Base-by-base conservation (phyloP, 2,113 vertebrate genomes). In the Gallinago media region DNA sequence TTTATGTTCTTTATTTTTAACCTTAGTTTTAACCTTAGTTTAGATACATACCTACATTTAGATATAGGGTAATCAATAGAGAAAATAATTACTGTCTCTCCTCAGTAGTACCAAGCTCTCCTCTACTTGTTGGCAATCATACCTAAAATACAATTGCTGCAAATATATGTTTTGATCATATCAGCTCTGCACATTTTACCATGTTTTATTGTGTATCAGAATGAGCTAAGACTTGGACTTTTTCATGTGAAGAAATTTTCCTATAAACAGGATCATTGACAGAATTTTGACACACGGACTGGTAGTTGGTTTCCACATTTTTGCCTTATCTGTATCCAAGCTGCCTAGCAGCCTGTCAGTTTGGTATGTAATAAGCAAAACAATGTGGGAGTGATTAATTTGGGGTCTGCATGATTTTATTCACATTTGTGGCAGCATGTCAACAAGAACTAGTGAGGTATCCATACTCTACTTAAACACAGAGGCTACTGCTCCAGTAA, bases 261-360 rank as follows among this genome's bases (percentile, higher is more conserved):
- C 55, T 12, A 18, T 77, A 86, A 85, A 76, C 46, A 84, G 68
- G 36, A 79, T 54, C 32, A 73, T 19, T 0, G 2, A 74, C 29
- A 84, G 52, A 50, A 77, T 62, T 59, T 34, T 59, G 88, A 88
- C 42, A 77, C 22, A 21, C 0, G 15, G 47, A 67, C 20, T 15
- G 36, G 79, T 42, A 3, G 17, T 11, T 3, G 8, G 12, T 63
- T 91, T 85, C 82, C 86, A 74, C 3, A 6, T 77, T 77, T 91
- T 84, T 89, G 75, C 80, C 76, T 87, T 95, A 72, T 88, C 79
- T 88, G 42, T 55, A 73, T 63, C 65, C 76, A 77, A 76, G 58
- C 72, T 88, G 79, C 59, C 63, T 31, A 62, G 68, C 42, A 90
- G 72, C 68, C 63, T 77, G 59, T 50, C 68, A 86, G 50, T 42